Conservation (phyloP, 2,797 vertebrate species). For the Thalassophryne amazonica region DNA sequence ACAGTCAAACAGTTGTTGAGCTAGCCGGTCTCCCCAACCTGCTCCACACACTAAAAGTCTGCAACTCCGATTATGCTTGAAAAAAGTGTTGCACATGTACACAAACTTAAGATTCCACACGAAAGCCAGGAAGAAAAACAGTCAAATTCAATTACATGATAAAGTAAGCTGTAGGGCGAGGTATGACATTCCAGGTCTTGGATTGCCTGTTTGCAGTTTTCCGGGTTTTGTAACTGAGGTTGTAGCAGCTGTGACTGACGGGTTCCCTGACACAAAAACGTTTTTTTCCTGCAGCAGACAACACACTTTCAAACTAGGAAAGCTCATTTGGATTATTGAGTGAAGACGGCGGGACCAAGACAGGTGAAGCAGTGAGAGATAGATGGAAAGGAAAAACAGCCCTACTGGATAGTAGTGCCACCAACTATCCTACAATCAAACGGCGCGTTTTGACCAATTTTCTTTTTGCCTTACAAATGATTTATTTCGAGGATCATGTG, state of each 20-base stretch:
- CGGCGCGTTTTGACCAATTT: slow-evolving; percentile 44
- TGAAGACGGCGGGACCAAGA: slow-evolving; percentile 37
- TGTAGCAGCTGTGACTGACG: slow-evolving; percentile 79
- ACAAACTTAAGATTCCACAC: slow-evolving; percentile 40
- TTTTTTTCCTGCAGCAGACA: slow-evolving; percentile 50
- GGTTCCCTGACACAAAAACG: slow-evolving; percentile 77
- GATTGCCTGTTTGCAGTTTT: slow-evolving; percentile 77
- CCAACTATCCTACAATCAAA: slow-evolving; percentile 60
- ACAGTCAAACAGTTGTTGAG: slow-evolving; percentile 72
- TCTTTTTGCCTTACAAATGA: slow-evolving; percentile 42
- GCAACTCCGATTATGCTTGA: slow-evolving; percentile 43
- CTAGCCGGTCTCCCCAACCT: slow-evolving; percentile 75
- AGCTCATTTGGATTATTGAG: slow-evolving; percentile 39
- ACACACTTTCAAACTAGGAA: slow-evolving; percentile 45
- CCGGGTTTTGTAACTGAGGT: slow-evolving; percentile 79
- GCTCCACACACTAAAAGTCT: slow-evolving; percentile 59
- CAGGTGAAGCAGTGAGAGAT: slow-evolving; percentile 41
- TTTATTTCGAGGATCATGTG: slow-evolving; percentile 35
- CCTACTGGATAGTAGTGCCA: slow-evolving; percentile 58
- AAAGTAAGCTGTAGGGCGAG: slow-evolving; percentile 77
- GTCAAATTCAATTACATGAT: slow-evolving; percentile 69
- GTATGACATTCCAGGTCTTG: slow-evolving; percentile 75
- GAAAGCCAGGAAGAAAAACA: slow-evolving; percentile 65
- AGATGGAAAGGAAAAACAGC: slow-evolving; percentile 58
- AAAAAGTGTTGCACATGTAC: slow-evolving; percentile 23